These are phyloP conservation scores for Rallus crepitans DNA, from an alignment of 2,797 vertebrate species.

Conservation along the genomic window DNA sequence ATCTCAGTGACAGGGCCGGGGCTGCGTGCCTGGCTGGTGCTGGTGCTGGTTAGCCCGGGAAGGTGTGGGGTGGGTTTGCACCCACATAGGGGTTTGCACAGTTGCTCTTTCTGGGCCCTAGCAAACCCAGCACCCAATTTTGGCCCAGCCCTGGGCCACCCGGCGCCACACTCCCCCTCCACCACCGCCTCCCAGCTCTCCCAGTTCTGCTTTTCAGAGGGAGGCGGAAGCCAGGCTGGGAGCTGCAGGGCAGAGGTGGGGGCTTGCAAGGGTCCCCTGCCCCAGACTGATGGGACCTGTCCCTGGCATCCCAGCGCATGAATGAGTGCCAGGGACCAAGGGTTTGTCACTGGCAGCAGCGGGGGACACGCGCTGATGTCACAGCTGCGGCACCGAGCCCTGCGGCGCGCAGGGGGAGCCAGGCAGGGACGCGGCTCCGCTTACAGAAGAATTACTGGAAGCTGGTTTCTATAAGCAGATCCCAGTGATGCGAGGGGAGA, in stretches of 20 bases:
- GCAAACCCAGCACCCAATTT: not conserved
- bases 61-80: not conserved
- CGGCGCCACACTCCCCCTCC: not conserved
- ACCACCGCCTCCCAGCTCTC: not conserved
- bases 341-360: not conserved
- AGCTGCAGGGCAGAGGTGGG: not conserved
- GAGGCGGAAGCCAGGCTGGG: not conserved
- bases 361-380: slow-evolving; percentile 52
- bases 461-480: slow-evolving; percentile 81
- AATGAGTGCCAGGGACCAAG: not conserved
- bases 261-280: not conserved
- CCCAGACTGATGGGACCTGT: not conserved
- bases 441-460: slow-evolving; percentile 84
- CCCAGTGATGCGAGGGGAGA: not conserved
- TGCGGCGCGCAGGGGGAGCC: slow-evolving; percentile 21
- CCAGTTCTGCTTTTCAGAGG: slow-evolving; percentile 48
- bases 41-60: not conserved
- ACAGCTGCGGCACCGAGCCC: slow-evolving; percentile 21
- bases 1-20: not conserved
- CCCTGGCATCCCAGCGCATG: not conserved
- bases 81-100: fast-evolving
- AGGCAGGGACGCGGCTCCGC: slow-evolving; percentile 59
- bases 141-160: not conserved
- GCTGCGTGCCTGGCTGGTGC: not conserved
- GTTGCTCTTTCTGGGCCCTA: not conserved